Evolutionary conservation across 2,113 vertebrate species (phyloP).

Genomic region (Syrmaticus mikado): DNA sequence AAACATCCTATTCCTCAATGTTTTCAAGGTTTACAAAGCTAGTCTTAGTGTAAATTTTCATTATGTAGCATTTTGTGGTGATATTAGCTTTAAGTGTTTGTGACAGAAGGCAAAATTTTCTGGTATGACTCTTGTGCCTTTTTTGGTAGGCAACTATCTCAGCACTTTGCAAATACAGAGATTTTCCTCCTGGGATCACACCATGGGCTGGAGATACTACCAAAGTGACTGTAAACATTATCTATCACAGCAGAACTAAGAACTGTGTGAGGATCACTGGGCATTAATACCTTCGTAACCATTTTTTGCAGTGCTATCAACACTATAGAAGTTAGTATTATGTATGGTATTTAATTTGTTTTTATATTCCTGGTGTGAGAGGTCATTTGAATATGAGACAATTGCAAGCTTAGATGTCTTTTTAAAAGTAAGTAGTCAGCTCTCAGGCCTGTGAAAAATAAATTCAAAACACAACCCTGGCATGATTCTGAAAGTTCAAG

Average conservation of each 20-base stretch:
- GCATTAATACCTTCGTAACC: not conserved
- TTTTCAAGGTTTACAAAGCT: not conserved
- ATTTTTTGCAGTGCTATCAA: not conserved
- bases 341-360: not conserved
- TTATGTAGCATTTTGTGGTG: not conserved
- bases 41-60: not conserved
- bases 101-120: not conserved
- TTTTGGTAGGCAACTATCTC: not conserved
- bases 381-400: not conserved
- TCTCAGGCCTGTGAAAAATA: slow-evolving; percentile 9
- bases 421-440: not conserved
- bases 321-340: not conserved
- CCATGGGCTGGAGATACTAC: slow-evolving; percentile 3
- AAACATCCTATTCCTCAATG: not conserved
- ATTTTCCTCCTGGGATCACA: not conserved
- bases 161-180: not conserved
- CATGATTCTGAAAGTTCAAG: not conserved
- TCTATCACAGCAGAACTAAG: not conserved
- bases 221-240: not conserved
- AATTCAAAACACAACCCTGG: not conserved
- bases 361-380: not conserved
- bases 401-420: not conserved
- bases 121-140: not conserved
- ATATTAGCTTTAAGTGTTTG: not conserved
- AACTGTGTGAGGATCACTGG: not conserved